Conservation (phyloP, 2,113 vertebrate species). For the Acrocephalus kingi region DNA sequence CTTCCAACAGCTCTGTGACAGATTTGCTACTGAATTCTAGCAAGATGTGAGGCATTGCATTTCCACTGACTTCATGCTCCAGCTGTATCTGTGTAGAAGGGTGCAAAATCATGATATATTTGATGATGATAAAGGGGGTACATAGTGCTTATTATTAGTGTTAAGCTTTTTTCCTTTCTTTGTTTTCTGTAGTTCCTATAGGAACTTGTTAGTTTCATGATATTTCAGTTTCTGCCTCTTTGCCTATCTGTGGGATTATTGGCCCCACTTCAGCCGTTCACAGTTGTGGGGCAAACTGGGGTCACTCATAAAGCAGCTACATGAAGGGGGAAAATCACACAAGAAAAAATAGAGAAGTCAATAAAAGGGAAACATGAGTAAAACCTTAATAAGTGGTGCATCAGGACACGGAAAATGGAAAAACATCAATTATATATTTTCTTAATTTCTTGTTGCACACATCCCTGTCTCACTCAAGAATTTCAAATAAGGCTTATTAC, state of each 20-base stretch:
- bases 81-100: neutral
- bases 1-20: neutral
- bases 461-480: neutral
- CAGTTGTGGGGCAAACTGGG: neutral
- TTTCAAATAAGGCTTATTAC: neutral
- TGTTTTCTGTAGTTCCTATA: neutral
- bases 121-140: neutral
- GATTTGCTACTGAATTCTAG: neutral
- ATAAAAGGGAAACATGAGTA: neutral
- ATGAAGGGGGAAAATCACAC: neutral
- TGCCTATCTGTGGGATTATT: neutral
- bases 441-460: neutral
- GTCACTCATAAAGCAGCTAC: neutral
- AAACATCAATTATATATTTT: neutral
- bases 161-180: neutral
- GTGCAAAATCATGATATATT: neutral
- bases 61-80: neutral
- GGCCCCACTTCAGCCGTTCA: neutral
- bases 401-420: neutral
- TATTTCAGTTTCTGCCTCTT: neutral
- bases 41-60: neutral
- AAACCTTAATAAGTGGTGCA: neutral
- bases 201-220: neutral
- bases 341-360: neutral
- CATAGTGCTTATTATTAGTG: neutral